Percentiles rank a stretch among this genome's conserved stretches.
Conservation (phyloP, 2,888 invertebrate species). For the Drosophila subquinaria region DNA sequence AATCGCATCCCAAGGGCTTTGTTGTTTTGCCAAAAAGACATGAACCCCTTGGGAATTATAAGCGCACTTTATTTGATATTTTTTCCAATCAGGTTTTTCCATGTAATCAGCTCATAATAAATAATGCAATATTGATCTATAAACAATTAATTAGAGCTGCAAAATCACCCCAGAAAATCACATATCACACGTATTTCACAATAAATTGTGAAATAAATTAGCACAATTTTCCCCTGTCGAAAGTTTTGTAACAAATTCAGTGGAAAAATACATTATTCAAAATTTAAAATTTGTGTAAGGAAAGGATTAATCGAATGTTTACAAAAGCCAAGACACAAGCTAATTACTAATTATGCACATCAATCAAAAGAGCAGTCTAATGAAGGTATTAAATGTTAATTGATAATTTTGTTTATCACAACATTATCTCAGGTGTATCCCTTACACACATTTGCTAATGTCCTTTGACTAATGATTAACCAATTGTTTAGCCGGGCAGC, state of each 20-base stretch:
- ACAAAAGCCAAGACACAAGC: background rate
- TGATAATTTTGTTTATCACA: conserved; percentile 16
- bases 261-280: background rate
- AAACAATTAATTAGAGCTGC: conserved; percentile 9
- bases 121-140: conserved; percentile 1
- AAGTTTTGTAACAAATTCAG: background rate
- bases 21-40: background rate
- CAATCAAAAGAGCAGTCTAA: conserved; percentile 11
- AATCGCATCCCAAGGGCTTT: background rate
- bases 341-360: conserved; percentile 14
- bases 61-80: background rate
- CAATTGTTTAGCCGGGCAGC: conserved; percentile 48
- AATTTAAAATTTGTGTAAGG: background rate
- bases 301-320: background rate
- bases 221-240: conserved; percentile 10
- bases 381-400: conserved; percentile 19
- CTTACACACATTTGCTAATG: conserved; percentile 25
- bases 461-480: conserved; percentile 45
- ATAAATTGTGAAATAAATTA: conserved; percentile 20
- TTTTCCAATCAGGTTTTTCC: background rate
- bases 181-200: background rate
- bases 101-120: background rate
- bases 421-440: conserved; percentile 26
- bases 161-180: background rate
- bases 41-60: conserved; percentile 10